Percentiles rank a stretch among this genome's conserved stretches.
phyloP scores from a whole-genome alignment of 2,888 invertebrate species.

The Stenoptilia bipunctidactyla region DNA sequence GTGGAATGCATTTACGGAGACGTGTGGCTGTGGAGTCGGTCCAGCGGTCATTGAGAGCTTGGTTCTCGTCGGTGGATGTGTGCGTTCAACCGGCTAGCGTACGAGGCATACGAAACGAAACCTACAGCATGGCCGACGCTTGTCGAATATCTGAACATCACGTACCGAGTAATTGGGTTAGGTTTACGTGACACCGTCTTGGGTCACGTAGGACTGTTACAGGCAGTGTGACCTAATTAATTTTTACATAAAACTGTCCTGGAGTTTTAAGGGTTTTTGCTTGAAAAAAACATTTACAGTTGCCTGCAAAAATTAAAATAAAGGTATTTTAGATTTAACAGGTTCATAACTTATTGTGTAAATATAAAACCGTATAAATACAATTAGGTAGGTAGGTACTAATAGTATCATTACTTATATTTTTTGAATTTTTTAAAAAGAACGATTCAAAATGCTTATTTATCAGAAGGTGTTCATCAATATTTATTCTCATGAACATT shows the following conservation, averaged over 20 bases:
- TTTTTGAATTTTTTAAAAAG: no score
- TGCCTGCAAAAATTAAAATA: no score
- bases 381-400: no score
- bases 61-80: slow-evolving; percentile 51
- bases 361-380: no score
- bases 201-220: slow-evolving; percentile 43
- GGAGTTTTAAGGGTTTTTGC: no score
- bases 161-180: slow-evolving; percentile 63
- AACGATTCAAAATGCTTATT: no score
- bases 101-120: slow-evolving; percentile 58
- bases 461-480: no score
- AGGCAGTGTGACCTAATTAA: slow-evolving; percentile 61
- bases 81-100: slow-evolving; percentile 57
- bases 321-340: no score
- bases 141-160: background rate
- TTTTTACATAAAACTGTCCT: slow-evolving; percentile 23
- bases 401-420: no score
- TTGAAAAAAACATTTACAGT: no score
- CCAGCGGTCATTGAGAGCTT: slow-evolving; percentile 75
- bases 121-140: slow-evolving; percentile 12
- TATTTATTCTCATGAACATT: no score
- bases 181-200: slow-evolving; percentile 54
- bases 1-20: slow-evolving; percentile 37
- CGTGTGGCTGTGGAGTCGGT: slow-evolving; percentile 74
- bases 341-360: no score